Percentiles rank a stretch among this genome's conserved stretches.
Conservation (phyloP, 2,888 invertebrate genomes). For the Lycaena phlaeas region DNA sequence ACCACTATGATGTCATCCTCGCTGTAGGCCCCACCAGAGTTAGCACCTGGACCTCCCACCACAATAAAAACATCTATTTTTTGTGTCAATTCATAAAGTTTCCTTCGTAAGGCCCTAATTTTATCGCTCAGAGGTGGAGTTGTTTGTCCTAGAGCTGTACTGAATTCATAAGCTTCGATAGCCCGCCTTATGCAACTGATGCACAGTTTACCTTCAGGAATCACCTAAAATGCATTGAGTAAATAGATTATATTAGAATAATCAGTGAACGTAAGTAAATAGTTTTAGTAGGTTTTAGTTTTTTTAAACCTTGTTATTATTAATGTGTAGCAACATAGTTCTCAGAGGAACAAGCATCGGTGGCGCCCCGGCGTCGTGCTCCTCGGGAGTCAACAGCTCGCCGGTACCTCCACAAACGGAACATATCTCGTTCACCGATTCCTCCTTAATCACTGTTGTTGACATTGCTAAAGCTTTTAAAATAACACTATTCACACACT, state of each 20-base stretch:
- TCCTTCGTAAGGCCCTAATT: conserved; percentile 47
- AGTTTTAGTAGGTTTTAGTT: background rate
- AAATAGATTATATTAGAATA: background rate
- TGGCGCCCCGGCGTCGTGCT: conserved; percentile 44
- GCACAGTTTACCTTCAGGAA: conserved; percentile 52
- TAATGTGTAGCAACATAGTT: conserved; percentile 53
- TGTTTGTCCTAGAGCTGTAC: conserved; percentile 31
- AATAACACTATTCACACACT: too few relatives aligned
- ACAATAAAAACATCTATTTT: conserved; percentile 65
- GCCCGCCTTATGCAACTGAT: conserved; percentile 42
- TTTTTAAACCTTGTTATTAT: conserved; percentile 45
- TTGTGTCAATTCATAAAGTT: conserved; percentile 53
- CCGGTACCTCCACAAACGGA: conserved; percentile 43
- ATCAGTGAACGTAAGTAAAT: background rate
- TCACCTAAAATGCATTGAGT: conserved; percentile 29
- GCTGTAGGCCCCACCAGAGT: conserved; percentile 41
- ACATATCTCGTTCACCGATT: conserved; percentile 31
- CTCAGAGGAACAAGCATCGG: conserved; percentile 41
- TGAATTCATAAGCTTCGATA: conserved; percentile 48
- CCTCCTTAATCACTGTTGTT: background rate
- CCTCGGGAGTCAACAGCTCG: conserved; percentile 48
- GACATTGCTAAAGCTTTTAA: too few relatives aligned
- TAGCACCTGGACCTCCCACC: conserved; percentile 43
- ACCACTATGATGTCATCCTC: conserved; percentile 65
- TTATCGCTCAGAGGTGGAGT: conserved; percentile 54